A percentile compares a stretch with the other conserved stretches of the same genome.
phyloP scores from a whole-genome alignment of 2,113 vertebrate species.

The Maylandia zebra region DNA sequence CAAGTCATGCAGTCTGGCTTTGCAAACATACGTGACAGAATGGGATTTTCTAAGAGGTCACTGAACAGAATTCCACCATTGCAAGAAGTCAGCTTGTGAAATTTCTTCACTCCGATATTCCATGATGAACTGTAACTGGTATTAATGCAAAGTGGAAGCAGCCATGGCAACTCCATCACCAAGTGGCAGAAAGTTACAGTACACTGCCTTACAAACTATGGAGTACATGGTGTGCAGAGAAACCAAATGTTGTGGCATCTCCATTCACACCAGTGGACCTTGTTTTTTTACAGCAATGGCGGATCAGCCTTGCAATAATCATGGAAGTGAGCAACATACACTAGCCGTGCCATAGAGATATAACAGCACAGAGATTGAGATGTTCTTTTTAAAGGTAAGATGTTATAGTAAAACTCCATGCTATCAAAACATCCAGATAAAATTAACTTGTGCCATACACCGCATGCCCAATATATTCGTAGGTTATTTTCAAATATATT shows the following conservation, averaged over 20 bases:
- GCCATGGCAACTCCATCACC: accelerated
- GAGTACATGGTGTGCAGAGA: background rate
- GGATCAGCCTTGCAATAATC: background rate
- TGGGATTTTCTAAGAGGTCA: background rate
- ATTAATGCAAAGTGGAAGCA: background rate
- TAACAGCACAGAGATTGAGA: background rate
- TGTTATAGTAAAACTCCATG: background rate
- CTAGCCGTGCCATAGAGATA: background rate
- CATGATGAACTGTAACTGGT: background rate
- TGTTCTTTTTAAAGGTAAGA: background rate
- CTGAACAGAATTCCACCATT: background rate
- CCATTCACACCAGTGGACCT: background rate
- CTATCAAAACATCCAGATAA: background rate
- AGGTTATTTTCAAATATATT: background rate
- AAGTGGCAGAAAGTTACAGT: background rate
- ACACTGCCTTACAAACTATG: background rate
- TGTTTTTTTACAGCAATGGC: background rate
- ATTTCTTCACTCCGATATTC: background rate
- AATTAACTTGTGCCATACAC: background rate
- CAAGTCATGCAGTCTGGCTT: background rate
- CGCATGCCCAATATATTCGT: background rate
- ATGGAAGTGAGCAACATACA: background rate
- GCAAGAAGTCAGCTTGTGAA: background rate
- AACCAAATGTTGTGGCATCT: background rate
- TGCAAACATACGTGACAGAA: background rate